phyloP scores from a whole-genome alignment of 2,888 invertebrate genomes.

The Dasysyrphus tricinctus region DNA sequence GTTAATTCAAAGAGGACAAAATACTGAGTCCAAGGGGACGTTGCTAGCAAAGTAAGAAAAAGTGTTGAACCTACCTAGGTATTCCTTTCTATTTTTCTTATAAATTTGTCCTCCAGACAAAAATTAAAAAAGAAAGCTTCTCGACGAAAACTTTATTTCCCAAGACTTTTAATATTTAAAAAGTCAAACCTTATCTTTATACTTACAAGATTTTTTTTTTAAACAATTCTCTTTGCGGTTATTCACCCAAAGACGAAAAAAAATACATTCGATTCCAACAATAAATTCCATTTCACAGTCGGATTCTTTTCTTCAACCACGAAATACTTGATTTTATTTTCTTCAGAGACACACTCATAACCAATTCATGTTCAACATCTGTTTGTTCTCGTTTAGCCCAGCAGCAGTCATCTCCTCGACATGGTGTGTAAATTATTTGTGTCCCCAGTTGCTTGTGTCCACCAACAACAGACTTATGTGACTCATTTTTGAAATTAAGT shows the following conservation, averaged over 20 bases:
- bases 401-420: conserved; percentile 8
- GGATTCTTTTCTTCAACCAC: conserved; percentile 39
- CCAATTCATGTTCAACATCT: conserved; percentile 59
- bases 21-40: no score
- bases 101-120: no score
- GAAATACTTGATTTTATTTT: conserved; percentile 31
- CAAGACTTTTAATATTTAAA: no score
- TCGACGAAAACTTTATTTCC: no score
- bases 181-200: neutral
- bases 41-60: no score
- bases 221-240: conserved; percentile 46
- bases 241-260: conserved; percentile 46
- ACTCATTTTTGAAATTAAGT: conserved; percentile 10
- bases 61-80: no score
- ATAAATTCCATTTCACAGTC: conserved; percentile 62
- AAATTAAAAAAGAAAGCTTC: no score
- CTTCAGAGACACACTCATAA: conserved; percentile 37
- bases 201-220: conserved; percentile 2
- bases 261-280: conserved; percentile 24
- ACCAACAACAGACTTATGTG: neutral
- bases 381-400: conserved; percentile 43
- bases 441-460: neutral
- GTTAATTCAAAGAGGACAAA: no score
- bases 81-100: no score
- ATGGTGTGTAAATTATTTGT: conserved; percentile 23